Evolutionary conservation across 2,113 vertebrate genomes (phyloP), one percentile per base, ranked within the genome.

Genomic region (Apeltes quadracus): DNA sequence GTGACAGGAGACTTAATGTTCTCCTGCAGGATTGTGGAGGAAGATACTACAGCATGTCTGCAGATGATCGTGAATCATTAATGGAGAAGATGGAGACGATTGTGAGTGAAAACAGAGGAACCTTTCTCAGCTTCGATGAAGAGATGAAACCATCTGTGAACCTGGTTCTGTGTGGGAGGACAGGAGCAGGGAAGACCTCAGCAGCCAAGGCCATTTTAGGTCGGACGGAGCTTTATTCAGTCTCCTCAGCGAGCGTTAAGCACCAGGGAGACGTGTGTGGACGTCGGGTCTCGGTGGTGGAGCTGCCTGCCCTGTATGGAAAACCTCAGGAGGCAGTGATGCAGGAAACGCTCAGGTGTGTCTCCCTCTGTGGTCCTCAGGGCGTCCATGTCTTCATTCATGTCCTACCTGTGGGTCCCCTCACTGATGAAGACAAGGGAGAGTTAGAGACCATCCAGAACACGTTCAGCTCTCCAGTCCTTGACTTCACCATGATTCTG

Each of bases 91-190:
- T 85, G 16, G 61, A 85, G 13, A 39, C 43, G 1, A 46, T 83
- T 22, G 61, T 79, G 25, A 57, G 5, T 4, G 44, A 62, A 27
- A 85, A 87, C 43, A 36, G 20, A 8, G 46, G 78, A 10, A 25
- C 38, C 77, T 62, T 34, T 6, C 44, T 87, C 4, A 80, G 2
- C 22, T 75, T 50, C 2, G 61, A 36, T 25, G 44, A 77, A 9
- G 34, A 20, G 1, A 13, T 41, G 11, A 61, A 51, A 39, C 14
- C 61, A n/a, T n/a, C 1, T 66, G 0, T 87, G 16, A 87, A 87
- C 70, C 65, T 88, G 79, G 76, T 89, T 25, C 68, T 89, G 64
- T 86, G 46, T 81, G 88, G 85, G 20, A 70, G 65, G 5, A 75
- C 41, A 55, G 72, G 22, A 79, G 46, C 70, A 53, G 61, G 7